phyloP scores from a whole-genome alignment of 1,140 invertebrate genomes.

The Rhyacophila brunnea region DNA sequence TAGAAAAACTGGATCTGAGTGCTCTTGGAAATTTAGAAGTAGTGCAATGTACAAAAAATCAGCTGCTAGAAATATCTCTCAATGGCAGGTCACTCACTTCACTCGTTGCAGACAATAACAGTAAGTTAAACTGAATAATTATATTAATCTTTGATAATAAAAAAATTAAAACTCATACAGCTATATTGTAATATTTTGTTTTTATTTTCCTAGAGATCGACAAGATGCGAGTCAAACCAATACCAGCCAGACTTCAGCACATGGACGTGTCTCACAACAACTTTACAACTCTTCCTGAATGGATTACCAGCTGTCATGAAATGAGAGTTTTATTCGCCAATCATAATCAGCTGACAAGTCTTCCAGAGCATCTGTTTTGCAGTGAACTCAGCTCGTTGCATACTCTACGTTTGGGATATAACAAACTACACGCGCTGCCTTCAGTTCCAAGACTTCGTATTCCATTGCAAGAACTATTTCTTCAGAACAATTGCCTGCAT shows the following conservation, averaged over 20 bases:
- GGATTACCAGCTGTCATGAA: conserved; percentile 73
- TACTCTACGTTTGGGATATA: conserved; percentile 73
- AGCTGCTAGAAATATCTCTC: conserved; percentile 65
- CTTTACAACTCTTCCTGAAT: conserved; percentile 71
- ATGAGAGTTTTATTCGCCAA: conserved; percentile 71
- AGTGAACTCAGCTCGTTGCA: conserved; percentile 68
- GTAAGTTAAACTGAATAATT: conserved; percentile 51
- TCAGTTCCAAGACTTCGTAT: conserved; percentile 64
- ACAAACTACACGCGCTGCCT: conserved; percentile 69
- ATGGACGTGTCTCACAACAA: conserved; percentile 78
- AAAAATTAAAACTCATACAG: conserved; percentile 1
- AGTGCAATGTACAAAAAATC: conserved; percentile 71
- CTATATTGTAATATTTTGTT: conserved; percentile 4
- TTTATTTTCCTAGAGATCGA: conserved; percentile 61
- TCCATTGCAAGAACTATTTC: conserved; percentile 67
- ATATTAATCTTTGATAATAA: not conserved
- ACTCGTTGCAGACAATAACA: conserved; percentile 72
- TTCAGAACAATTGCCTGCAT: conserved; percentile 76
- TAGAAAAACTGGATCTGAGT: conserved; percentile 70
- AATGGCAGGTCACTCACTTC: conserved; percentile 66
- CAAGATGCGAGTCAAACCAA: conserved; percentile 62
- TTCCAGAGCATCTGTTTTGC: conserved; percentile 71
- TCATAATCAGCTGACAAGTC: conserved; percentile 67
- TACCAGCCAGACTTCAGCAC: conserved; percentile 67
- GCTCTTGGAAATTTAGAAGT: conserved; percentile 68